Evolutionary conservation across 2,113 vertebrate species (phyloP).

Genomic region (Gallinago undulata): DNA sequence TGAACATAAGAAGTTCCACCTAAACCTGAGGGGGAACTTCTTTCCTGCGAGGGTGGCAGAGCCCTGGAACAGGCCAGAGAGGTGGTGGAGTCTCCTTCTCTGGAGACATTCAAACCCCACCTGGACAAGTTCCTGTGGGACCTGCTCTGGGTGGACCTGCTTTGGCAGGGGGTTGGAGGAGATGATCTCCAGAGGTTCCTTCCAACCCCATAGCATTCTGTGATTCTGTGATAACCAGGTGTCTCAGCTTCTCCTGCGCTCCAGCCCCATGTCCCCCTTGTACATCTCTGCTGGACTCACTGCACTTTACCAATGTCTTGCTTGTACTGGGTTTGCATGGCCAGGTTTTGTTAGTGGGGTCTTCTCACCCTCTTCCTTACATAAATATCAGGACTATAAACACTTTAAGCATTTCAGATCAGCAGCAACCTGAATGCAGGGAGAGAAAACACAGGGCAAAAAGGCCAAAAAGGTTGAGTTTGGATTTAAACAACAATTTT

Average conservation of each 20-base stretch:
- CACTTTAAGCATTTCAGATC: not conserved
- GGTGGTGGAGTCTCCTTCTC: no score
- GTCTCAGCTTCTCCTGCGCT: not conserved
- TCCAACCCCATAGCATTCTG: no score
- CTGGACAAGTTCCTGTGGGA: no score
- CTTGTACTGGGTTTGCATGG: not conserved
- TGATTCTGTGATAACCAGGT: not conserved
- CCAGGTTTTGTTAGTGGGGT: not conserved
- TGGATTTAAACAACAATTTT: not conserved
- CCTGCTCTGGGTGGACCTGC: no score
- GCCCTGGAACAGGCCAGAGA: no score
- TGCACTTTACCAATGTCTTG: no score
- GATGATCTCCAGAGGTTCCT: no score
- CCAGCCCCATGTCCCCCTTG: not conserved
- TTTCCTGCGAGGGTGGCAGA: no score
- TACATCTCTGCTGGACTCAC: not conserved
- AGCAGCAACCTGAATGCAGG: not conserved
- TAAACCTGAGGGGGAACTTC: no score
- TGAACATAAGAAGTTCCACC: no score
- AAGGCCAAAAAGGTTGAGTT: not conserved
- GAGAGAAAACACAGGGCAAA: not conserved
- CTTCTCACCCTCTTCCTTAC: not conserved
- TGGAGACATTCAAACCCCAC: no score
- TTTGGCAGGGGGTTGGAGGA: no score
- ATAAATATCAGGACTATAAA: not conserved